Conservation (phyloP, 2,113 vertebrate species). For the Psittacula cyanocephala region DNA sequence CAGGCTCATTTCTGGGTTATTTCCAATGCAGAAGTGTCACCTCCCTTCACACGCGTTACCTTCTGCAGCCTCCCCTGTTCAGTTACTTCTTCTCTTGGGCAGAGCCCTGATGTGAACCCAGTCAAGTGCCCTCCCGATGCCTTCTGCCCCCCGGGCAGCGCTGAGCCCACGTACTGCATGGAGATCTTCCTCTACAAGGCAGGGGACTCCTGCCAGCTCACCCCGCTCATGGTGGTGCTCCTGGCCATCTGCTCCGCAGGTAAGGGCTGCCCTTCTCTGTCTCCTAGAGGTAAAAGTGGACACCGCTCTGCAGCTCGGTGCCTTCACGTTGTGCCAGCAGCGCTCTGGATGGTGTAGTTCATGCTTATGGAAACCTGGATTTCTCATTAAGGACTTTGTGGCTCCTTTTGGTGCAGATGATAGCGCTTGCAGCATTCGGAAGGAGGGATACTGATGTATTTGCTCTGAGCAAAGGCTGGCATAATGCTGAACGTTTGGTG, state of each 20-base stretch:
- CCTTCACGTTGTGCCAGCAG: background rate
- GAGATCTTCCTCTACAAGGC: slow-evolving; percentile 84
- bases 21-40: background rate
- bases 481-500: background rate
- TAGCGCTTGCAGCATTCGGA: background rate
- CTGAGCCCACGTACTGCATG: slow-evolving; percentile 84
- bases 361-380: background rate
- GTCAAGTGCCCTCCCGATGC: slow-evolving; percentile 83
- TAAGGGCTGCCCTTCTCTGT: slow-evolving; percentile 14
- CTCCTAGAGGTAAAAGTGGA: background rate
- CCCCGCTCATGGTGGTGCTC: slow-evolving; percentile 79
- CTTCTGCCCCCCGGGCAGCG: slow-evolving; percentile 79
- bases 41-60: background rate
- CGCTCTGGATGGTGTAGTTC: background rate
- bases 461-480: background rate
- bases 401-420: background rate
- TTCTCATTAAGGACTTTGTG: background rate
- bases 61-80: background rate
- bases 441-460: background rate
- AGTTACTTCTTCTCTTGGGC: background rate
- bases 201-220: slow-evolving; percentile 81
- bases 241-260: slow-evolving; percentile 79
- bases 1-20: background rate
- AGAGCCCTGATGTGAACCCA: slow-evolving; percentile 86
- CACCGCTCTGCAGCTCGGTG: background rate